Conservation (phyloP, 2,113 vertebrate genomes). For the Takifugu bimaculatus region DNA sequence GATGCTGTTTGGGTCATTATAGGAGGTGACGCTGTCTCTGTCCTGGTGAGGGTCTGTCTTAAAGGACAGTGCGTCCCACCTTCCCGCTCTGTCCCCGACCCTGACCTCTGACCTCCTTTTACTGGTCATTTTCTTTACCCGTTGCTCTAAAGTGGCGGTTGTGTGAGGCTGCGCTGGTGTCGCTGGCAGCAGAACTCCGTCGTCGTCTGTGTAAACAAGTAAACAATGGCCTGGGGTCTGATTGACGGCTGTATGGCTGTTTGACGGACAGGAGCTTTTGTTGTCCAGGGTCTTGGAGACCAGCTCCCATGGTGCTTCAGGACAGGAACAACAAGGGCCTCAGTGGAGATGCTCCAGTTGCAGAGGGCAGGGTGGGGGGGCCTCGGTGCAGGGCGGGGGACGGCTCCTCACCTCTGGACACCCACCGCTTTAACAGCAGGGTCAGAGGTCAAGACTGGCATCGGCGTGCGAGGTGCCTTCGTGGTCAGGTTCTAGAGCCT, state of each 20-base stretch:
- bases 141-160: not conserved
- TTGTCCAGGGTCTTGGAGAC: constrained; percentile 28
- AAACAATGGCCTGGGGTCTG: constrained; percentile 20
- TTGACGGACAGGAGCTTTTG: constrained; percentile 70
- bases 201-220: constrained; percentile 11
- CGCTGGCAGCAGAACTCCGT: not conserved
- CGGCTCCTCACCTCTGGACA: constrained; percentile 42
- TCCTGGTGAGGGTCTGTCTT: too few relatives aligned
- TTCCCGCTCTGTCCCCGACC: not conserved
- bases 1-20: too few relatives aligned
- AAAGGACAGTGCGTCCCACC: too few relatives aligned
- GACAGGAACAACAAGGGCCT: constrained; percentile 52
- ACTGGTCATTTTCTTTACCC: not conserved
- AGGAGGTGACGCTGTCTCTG: too few relatives aligned
- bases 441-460: constrained; percentile 61
- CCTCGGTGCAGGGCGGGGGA: constrained; percentile 1
- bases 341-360: constrained; percentile 45
- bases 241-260: constrained; percentile 67
- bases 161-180: not conserved
- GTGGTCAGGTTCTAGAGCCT: not conserved
- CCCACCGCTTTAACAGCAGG: constrained; percentile 42
- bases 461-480: constrained; percentile 28
- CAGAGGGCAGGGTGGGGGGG: constrained; percentile 45
- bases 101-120: constrained; percentile 22
- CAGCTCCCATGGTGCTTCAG: constrained; percentile 52